Base-by-base conservation (phyloP, 2,113 vertebrate species). In the Sisor rabdophorus region DNA sequence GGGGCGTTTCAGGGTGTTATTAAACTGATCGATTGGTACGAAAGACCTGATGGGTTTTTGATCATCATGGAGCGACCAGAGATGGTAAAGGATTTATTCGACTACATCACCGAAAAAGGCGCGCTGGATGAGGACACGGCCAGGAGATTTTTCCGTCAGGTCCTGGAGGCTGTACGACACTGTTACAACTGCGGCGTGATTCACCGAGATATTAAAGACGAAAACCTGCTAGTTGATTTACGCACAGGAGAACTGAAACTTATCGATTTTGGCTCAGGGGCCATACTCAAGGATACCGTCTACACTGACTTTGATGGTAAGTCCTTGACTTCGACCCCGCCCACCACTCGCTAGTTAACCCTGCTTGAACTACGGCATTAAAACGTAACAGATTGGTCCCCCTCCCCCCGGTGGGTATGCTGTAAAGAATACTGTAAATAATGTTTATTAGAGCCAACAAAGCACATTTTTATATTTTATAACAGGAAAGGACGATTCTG, bases 301-400 rank as follows among this genome's bases (percentile, higher is more conserved):
- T 99, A 99, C 91, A 99, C 96, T 0, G 96, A 99, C 84, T 99
- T 99, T 36, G 96, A 98, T 12, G 97, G 97, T 99, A 91, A 80
- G 95, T 83, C 73, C 55, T 76, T 79, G 48, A 47, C 54, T 79
- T 52, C 58, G 17, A 50, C 58, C 65, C 17, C 30, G 1, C 17
- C 10, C 24, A 16, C 15, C n/a, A 15, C 61, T 65, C 4, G 2
- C 13, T 24, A 47, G 6, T 67, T 22, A 50, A 67, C 0, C 17
- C 11, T n/a, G 11, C n/a, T 67, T 44, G 44, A 40, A 63, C 19
- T 19, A 12, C 11, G 2, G 32, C 0, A 11, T 53, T 30, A 67
- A 26, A 16, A 50, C 47, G 16, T 28, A 52, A 30, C 16, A 32
- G 52, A 70, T 53, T 28, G 2, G 58, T 30, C 36, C 3, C 2